Conservation (phyloP, 2,888 invertebrate genomes). For the Lithophane socia region DNA sequence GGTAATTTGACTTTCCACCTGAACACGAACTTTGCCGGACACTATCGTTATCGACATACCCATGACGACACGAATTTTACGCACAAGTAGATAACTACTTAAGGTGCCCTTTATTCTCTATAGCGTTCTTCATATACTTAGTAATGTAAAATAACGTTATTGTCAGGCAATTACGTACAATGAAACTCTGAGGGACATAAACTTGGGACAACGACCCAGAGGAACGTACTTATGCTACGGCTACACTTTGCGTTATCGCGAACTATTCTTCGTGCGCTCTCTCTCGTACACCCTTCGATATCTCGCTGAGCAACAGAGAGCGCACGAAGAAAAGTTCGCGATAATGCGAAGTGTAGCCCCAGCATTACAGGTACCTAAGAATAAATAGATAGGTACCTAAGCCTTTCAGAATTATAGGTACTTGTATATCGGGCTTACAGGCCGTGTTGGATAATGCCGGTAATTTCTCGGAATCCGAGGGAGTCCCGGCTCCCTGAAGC, state of each 20-base stretch:
- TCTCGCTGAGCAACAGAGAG: too few relatives aligned
- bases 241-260: too few relatives aligned
- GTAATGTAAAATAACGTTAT: constrained; percentile 4
- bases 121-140: not conserved
- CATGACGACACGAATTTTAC: not conserved
- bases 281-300: too few relatives aligned
- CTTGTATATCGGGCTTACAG: not conserved
- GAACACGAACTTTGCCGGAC: not conserved
- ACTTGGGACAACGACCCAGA: not conserved
- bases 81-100: not conserved
- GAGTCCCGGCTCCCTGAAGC: too few relatives aligned
- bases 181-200: not conserved
- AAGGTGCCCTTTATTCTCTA: not conserved
- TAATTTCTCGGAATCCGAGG: not conserved
- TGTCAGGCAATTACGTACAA: not conserved
- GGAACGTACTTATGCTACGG: not conserved
- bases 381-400: not conserved
- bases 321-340: too few relatives aligned
- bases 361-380: not conserved
- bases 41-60: not conserved
- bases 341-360: too few relatives aligned
- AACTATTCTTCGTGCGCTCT: too few relatives aligned
- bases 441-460: not conserved
- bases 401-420: not conserved
- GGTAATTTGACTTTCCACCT: not conserved